These are phyloP conservation scores for Drosophila acutilabella DNA, from an alignment of 2,888 invertebrate genomes.

Conservation along the genomic window DNA sequence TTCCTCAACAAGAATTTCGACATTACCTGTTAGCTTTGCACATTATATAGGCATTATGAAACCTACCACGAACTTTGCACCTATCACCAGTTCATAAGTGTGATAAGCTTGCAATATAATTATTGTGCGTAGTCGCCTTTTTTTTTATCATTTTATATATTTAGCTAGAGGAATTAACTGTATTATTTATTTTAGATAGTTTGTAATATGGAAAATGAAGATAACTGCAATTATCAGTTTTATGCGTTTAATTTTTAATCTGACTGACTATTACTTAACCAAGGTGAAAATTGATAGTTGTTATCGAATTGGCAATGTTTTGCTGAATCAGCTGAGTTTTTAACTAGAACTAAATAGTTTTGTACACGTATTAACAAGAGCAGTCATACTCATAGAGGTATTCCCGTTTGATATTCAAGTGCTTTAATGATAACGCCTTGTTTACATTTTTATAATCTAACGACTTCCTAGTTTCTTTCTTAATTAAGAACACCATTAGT, in stretches of 20 bases:
- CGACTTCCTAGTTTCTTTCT: slow-evolving; percentile 1
- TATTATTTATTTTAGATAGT: slow-evolving; percentile 7
- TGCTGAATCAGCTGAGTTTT: not conserved
- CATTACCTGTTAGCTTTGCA: slow-evolving; percentile 12
- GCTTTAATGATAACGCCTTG: not conserved
- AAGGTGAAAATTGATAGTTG: slow-evolving; percentile 26
- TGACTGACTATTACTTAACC: not conserved
- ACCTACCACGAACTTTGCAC: slow-evolving; percentile 31
- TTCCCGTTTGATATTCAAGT: not conserved
- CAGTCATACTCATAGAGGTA: not conserved
- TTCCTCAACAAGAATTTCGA: not conserved
- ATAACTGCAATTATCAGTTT: slow-evolving; percentile 37
- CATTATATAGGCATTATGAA: not conserved
- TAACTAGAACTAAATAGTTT: slow-evolving; percentile 1
- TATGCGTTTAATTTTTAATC: not conserved
- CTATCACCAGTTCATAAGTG: slow-evolving; percentile 34
- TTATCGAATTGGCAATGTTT: slow-evolving; percentile 18
- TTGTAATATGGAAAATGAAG: slow-evolving; percentile 2
- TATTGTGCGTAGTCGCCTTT: not conserved
- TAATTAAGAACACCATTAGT: not conserved
- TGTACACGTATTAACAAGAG: not conserved
- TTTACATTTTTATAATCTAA: not conserved
- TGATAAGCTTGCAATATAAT: slow-evolving; percentile 18
- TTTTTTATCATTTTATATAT: slow-evolving; percentile 20
- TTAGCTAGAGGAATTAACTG: not conserved